Evolutionary conservation across 2,888 invertebrate species (phyloP).

Genomic region (Helobdella robusta): DNA sequence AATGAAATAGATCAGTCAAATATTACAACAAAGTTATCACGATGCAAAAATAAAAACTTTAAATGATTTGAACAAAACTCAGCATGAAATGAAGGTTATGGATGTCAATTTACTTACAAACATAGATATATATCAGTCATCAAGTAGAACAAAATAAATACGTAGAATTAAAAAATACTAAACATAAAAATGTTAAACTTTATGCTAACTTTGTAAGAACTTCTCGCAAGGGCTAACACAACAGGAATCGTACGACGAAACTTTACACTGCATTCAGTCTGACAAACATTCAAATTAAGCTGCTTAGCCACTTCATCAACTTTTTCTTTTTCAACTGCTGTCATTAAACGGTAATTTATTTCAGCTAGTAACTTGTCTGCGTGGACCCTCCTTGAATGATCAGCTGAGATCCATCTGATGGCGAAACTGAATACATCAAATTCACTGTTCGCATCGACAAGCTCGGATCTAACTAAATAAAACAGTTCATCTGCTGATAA

Average conservation of each 20-base stretch:
- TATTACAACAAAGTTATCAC: background rate
- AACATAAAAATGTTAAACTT: no score
- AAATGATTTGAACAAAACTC: no score
- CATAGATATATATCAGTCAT: no score
- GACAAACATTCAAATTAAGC: background rate
- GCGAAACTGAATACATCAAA: slow-evolving; percentile 20
- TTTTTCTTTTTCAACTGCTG: slow-evolving; percentile 7
- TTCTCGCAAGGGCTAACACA: slow-evolving; percentile 24
- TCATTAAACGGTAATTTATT: slow-evolving; percentile 17
- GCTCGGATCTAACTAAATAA: slow-evolving; percentile 10
- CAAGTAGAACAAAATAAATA: no score
- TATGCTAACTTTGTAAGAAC: slow-evolving; percentile 20
- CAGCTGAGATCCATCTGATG: slow-evolving; percentile 10
- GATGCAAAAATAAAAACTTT: no score
- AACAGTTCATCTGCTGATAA: slow-evolving; percentile 14
- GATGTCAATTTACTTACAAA: no score
- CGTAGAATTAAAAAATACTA: no score
- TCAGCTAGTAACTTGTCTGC: slow-evolving; percentile 1
- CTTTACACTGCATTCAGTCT: slow-evolving; percentile 1
- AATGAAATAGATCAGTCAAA: no score
- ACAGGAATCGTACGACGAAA: slow-evolving; percentile 12
- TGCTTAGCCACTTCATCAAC: background rate
- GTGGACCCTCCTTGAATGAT: background rate
- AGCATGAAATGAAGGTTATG: no score
- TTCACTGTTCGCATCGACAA: slow-evolving; percentile 8